Conservation (phyloP, 2,888 invertebrate species). For the Microplitis deprimator region DNA sequence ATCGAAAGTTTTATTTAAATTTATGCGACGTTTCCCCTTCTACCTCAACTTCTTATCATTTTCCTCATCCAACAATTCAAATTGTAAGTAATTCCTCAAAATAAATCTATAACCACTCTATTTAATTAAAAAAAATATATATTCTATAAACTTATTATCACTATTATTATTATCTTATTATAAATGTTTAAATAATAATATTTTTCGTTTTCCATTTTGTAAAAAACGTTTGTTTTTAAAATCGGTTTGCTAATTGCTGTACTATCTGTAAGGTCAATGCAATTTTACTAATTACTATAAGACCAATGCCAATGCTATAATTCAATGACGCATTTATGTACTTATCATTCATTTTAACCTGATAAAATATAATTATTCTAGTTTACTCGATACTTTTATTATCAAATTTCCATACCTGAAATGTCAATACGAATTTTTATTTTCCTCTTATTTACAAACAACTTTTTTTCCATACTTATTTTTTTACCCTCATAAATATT, state of each 20-base stretch:
- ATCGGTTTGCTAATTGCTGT: no score
- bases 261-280: no score
- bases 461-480: background rate
- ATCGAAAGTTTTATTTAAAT: conserved; percentile 33
- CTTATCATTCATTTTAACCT: background rate
- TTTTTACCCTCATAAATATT: background rate
- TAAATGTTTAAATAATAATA: no score
- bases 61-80: background rate
- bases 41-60: background rate
- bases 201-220: no score
- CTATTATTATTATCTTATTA: no score
- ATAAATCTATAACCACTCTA: no score
- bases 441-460: background rate
- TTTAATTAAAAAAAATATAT: no score
- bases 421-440: background rate
- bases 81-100: background rate
- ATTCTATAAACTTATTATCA: no score
- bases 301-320: no score
- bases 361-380: background rate
- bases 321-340: background rate
- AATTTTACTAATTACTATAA: no score
- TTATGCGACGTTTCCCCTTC: conserved; percentile 46
- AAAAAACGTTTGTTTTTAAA: no score
- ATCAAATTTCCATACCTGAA: background rate
- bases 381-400: background rate